Percentiles rank a stretch among this genome's conserved stretches.
Evolutionary conservation across 2,888 invertebrate species (phyloP).

Genomic region (Oligia strigilis): DNA sequence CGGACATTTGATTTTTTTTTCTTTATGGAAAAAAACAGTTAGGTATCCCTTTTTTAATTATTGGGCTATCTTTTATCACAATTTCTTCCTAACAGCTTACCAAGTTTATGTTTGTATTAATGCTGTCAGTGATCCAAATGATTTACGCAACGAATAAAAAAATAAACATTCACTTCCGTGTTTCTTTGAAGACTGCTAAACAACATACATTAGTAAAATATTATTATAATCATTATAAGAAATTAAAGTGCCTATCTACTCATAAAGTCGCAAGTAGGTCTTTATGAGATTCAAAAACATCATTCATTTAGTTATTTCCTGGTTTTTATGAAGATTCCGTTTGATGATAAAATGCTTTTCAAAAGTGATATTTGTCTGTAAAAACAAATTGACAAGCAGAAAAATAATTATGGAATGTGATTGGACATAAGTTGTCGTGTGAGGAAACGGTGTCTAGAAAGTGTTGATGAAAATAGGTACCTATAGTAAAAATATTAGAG

Average conservation of each 20-base stretch:
- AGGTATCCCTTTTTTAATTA: too few relatives aligned
- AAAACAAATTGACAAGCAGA: constrained; percentile 44
- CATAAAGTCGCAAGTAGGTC: neutral
- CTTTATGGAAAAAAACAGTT: too few relatives aligned
- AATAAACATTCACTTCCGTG: constrained; percentile 5
- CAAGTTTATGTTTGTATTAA: too few relatives aligned
- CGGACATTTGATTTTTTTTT: too few relatives aligned
- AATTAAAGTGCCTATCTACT: constrained; percentile 15
- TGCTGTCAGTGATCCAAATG: neutral
- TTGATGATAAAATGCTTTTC: constrained; percentile 50
- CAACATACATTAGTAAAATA: constrained; percentile 23
- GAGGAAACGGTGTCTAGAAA: constrained; percentile 16
- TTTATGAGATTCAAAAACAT: constrained; percentile 29
- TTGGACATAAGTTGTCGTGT: constrained; percentile 29
- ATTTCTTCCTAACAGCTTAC: too few relatives aligned
- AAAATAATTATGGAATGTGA: constrained; percentile 9
- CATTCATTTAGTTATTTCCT: constrained; percentile 39
- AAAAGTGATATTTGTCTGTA: constrained; percentile 17
- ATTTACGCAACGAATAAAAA: constrained; percentile 11
- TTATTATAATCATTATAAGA: constrained; percentile 21
- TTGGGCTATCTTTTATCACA: too few relatives aligned
- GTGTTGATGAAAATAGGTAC: constrained; percentile 3
- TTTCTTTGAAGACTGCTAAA: constrained; percentile 25
- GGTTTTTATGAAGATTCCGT: constrained; percentile 26
- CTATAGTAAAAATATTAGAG: neutral